A percentile compares a stretch with the other conserved stretches of the same genome.
Evolutionary conservation across 2,888 invertebrate genomes (phyloP).

Genomic region (Euphydryas editha): DNA sequence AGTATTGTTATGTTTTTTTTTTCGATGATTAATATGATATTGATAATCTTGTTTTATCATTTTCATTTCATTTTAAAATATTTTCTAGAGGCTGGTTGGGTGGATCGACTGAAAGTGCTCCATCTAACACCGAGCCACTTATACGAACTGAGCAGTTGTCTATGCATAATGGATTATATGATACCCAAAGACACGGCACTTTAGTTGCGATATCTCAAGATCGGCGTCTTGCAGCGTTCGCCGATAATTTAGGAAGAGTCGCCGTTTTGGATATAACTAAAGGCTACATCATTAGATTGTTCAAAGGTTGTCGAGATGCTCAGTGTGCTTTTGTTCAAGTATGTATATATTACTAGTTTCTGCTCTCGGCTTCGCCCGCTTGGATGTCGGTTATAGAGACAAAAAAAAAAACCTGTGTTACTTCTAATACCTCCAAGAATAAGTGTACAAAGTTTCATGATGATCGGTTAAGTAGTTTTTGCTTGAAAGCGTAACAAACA

Average conservation of each 20-base stretch:
- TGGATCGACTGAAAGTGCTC: slow-evolving; percentile 58
- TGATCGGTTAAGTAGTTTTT: no score
- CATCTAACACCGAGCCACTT: slow-evolving; percentile 68
- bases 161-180: slow-evolving; percentile 92
- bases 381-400: no score
- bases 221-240: slow-evolving; percentile 89
- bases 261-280: slow-evolving; percentile 91
- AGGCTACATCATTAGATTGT: slow-evolving; percentile 92
- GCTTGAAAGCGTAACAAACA: no score
- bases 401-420: no score
- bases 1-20: no score
- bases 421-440: no score
- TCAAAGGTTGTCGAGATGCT: slow-evolving; percentile 98
- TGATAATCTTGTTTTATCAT: no score
- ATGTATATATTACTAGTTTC: slow-evolving; percentile 30
- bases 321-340: slow-evolving; percentile 97
- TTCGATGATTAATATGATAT: no score
- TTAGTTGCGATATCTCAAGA: slow-evolving; percentile 90
- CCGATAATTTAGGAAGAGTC: slow-evolving; percentile 95
- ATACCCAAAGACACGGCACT: slow-evolving; percentile 89
- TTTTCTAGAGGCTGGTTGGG: slow-evolving; percentile 72
- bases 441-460: no score
- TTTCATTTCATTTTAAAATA: slow-evolving; percentile 13
- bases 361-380: no score
- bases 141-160: slow-evolving; percentile 89